Percentiles rank a stretch among this genome's conserved stretches.
phyloP scores from a whole-genome alignment of 2,797 vertebrate genomes.

The Lycodopsis pacificus region DNA sequence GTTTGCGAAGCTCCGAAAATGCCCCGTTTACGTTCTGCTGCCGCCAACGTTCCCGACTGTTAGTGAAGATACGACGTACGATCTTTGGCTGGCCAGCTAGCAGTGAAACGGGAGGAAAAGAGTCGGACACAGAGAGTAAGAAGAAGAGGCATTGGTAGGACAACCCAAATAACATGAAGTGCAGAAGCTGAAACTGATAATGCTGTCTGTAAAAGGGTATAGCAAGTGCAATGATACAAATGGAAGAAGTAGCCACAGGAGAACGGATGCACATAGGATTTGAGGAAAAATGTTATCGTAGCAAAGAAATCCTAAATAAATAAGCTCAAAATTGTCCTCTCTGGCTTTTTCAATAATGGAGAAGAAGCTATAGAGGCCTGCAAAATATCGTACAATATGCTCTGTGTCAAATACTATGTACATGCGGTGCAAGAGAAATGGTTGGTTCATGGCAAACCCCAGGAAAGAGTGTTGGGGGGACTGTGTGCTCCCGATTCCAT shows the following conservation, averaged over 20 bases:
- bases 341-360: slow-evolving; percentile 1
- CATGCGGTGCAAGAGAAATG: slow-evolving; percentile 16
- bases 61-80: slow-evolving; percentile 94
- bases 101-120: slow-evolving; percentile 9
- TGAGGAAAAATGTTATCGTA: not conserved
- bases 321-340: slow-evolving; percentile 45
- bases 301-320: not conserved
- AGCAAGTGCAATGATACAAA: slow-evolving; percentile 20
- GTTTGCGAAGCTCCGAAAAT: slow-evolving; percentile 82
- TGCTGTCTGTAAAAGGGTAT: slow-evolving; percentile 10
- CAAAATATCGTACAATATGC: slow-evolving; percentile 4
- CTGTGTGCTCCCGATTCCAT: slow-evolving; percentile 11
- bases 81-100: slow-evolving; percentile 89
- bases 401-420: slow-evolving; percentile 9
- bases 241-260: slow-evolving; percentile 6
- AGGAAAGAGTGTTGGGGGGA: not conserved
- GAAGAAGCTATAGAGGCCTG: slow-evolving; percentile 7
- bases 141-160: not conserved
- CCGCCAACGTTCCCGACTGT: slow-evolving; percentile 86
- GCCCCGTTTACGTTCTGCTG: slow-evolving; percentile 84
- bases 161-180: slow-evolving; percentile 17
- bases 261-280: slow-evolving; percentile 21
- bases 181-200: slow-evolving; percentile 33
- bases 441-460: slow-evolving; percentile 25
- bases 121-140: slow-evolving; percentile 24